A percentile compares a stretch with the other conserved stretches of the same genome.
These are phyloP conservation scores for Aegypius monachus DNA, from an alignment of 2,113 vertebrate species.

Conservation along the genomic window DNA sequence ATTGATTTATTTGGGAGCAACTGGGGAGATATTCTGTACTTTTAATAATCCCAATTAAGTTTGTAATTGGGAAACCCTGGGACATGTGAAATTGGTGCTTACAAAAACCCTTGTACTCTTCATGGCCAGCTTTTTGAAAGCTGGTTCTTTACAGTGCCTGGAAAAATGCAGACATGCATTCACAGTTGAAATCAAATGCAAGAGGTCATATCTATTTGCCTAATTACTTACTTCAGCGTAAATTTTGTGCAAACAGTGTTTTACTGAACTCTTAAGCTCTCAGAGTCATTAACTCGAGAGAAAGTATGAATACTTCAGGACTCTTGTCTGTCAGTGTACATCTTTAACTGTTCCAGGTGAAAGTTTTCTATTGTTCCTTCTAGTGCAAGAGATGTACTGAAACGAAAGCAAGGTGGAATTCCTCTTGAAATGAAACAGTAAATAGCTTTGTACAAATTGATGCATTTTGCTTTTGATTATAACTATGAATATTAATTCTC, in stretches of 20 bases:
- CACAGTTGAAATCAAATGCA: accelerated
- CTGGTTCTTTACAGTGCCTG: not conserved
- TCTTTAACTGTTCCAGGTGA: not conserved
- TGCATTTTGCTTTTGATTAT: not conserved
- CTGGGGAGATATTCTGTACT: not conserved
- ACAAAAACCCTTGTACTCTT: not conserved
- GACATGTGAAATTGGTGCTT: not conserved
- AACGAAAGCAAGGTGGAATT: not conserved
- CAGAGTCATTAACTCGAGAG: not conserved
- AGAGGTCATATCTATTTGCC: not conserved
- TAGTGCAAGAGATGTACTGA: not conserved
- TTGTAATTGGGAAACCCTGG: not conserved
- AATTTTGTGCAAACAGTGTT: not conserved
- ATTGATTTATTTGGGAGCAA: not conserved
- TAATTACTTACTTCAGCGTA: not conserved
- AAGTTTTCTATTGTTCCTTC: not conserved
- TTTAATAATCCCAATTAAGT: not conserved
- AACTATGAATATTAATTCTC: not conserved
- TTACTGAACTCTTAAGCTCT: not conserved
- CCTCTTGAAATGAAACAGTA: not conserved
- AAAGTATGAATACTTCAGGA: not conserved
- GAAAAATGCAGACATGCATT: not conserved
- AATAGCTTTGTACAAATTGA: not conserved
- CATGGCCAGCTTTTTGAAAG: not conserved
- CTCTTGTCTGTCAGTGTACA: not conserved